Evolutionary conservation across 2,113 vertebrate genomes (phyloP).

Genomic region (Circaetus cinerascens): DNA sequence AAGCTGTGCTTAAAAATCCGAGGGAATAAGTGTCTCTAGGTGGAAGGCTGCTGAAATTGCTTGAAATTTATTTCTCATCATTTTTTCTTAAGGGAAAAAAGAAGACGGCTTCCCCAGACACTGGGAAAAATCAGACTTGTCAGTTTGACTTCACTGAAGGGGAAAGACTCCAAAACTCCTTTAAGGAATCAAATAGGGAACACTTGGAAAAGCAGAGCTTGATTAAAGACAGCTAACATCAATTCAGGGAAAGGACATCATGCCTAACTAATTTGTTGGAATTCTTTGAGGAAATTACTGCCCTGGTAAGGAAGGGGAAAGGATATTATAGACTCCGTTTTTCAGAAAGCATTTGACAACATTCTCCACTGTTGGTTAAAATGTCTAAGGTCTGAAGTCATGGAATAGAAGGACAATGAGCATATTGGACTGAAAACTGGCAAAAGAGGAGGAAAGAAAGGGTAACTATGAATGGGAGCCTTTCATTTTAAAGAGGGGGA

Average conservation of each 20-base stretch:
- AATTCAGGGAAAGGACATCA: constrained; percentile 74
- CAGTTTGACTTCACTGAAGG: constrained; percentile 33
- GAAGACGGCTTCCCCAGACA: neutral
- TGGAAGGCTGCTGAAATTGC: neutral
- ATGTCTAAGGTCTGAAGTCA: constrained; percentile 78
- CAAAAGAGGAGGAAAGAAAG: constrained; percentile 62
- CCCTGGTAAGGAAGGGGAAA: constrained; percentile 64
- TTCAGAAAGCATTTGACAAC: constrained; percentile 70
- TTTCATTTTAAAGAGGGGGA: constrained; percentile 56
- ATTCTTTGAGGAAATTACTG: constrained; percentile 80
- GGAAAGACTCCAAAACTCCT: constrained; percentile 52
- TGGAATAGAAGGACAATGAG: constrained; percentile 67
- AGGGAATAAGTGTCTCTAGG: neutral
- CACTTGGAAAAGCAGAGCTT: constrained; percentile 78
- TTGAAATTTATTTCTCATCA: neutral
- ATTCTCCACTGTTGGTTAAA: constrained; percentile 75
- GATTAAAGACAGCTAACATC: constrained; percentile 80
- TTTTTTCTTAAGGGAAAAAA: neutral
- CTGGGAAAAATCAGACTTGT: constrained; percentile 46
- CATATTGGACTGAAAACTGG: constrained; percentile 69
- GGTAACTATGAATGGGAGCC: constrained; percentile 52
- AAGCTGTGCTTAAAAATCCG: neutral
- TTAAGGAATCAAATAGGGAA: constrained; percentile 73
- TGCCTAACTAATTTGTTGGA: constrained; percentile 80
- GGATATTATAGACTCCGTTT: constrained; percentile 65